These are phyloP conservation scores for Enoplolaimus lenunculus DNA, from an alignment of 2,888 invertebrate genomes.

Conservation along the genomic window DNA sequence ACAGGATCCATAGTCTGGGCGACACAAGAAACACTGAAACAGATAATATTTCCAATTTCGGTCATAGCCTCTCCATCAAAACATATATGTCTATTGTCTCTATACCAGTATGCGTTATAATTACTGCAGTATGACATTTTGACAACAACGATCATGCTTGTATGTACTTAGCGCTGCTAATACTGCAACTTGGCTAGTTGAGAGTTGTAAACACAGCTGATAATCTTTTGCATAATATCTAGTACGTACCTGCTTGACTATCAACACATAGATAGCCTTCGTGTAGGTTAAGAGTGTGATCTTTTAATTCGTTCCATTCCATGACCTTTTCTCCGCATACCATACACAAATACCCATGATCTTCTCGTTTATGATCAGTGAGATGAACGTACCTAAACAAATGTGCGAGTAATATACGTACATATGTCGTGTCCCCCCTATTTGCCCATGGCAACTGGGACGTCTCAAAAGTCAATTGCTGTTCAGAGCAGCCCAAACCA, in stretches of 20 bases:
- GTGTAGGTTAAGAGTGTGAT: slow-evolving; percentile 36
- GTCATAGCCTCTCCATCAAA: not conserved
- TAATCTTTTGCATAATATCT: too few species aligned
- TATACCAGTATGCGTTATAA: too few species aligned
- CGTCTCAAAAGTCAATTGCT: too few species aligned
- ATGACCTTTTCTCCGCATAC: slow-evolving; percentile 33
- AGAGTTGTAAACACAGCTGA: too few species aligned
- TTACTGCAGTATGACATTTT: too few species aligned
- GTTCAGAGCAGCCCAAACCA: too few species aligned
- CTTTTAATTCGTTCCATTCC: slow-evolving; percentile 37
- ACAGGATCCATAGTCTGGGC: slow-evolving; percentile 38
- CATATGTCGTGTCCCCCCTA: too few species aligned
- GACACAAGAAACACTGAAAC: slow-evolving; percentile 37
- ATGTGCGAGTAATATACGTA: too few species aligned
- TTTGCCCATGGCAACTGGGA: too few species aligned
- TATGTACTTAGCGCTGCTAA: not conserved
- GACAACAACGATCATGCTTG: not conserved
- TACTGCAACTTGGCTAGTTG: not conserved
- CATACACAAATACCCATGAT: slow-evolving; percentile 38
- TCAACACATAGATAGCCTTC: slow-evolving; percentile 37
- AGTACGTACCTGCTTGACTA: slow-evolving; percentile 32
- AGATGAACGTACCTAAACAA: slow-evolving; percentile 4
- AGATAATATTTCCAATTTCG: slow-evolving; percentile 20
- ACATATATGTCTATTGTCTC: not conserved
- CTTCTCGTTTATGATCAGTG: slow-evolving; percentile 32